phyloP scores from a whole-genome alignment of 1,140 invertebrate species.

The Muscidifurax raptorellus region DNA sequence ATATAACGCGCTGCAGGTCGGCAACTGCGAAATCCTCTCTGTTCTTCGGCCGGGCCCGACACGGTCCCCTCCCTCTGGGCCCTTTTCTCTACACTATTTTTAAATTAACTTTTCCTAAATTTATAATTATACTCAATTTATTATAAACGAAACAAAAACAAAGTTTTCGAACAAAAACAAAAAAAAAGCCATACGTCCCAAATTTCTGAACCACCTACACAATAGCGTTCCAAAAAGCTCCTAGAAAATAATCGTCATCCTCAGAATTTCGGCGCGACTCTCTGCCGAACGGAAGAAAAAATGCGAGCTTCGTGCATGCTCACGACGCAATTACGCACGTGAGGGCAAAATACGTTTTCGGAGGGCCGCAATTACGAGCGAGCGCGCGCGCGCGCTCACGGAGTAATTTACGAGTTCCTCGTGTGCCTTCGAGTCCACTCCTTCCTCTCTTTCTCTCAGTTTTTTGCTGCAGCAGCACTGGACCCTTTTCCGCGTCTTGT shows the following conservation, averaged over 20 bases:
- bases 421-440: not conserved
- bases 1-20: not conserved
- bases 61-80: not conserved
- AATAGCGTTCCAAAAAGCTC: too few relatives aligned
- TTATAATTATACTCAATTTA: too few relatives aligned
- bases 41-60: not conserved
- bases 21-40: not conserved
- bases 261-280: not conserved
- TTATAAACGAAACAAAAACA: too few relatives aligned
- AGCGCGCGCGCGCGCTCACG: not conserved
- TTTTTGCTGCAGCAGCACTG: not conserved
- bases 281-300: not conserved
- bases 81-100: not conserved
- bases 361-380: not conserved
- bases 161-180: too few relatives aligned
- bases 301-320: not conserved
- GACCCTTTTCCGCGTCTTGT: not conserved
- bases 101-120: too few relatives aligned
- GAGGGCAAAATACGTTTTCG: not conserved
- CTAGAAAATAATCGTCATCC: not conserved
- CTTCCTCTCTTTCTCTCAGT: not conserved
- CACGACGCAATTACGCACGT: not conserved
- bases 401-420: slow-evolving; percentile 38
- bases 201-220: too few relatives aligned
- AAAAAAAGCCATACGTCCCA: too few relatives aligned